A percentile compares a stretch with the other conserved stretches of the same genome.
These are phyloP conservation scores for Aelia acuminata DNA, from an alignment of 2,888 invertebrate species.

Conservation along the genomic window DNA sequence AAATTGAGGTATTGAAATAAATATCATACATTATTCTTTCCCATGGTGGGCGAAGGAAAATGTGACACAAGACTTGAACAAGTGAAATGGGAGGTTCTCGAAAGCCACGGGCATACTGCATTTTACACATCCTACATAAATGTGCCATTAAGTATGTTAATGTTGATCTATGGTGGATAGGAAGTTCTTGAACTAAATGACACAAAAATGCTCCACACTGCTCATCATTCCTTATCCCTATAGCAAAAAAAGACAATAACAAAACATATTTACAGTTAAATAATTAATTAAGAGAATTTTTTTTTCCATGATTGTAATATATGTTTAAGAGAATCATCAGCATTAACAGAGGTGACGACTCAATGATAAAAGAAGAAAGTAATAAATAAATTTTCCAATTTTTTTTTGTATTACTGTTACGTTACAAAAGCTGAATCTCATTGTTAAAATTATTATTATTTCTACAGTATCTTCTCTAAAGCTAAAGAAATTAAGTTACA, in stretches of 20 bases:
- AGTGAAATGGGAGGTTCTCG: constrained; percentile 78
- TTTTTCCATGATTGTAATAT: too few species aligned
- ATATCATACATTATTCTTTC: constrained; percentile 79
- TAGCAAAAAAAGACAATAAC: constrained; percentile 61
- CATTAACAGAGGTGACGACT: too few species aligned
- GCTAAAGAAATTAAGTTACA: too few species aligned
- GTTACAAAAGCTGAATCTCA: too few species aligned
- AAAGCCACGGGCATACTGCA: constrained; percentile 77
- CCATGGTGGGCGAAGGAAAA: constrained; percentile 82
- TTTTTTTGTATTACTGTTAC: too few species aligned
- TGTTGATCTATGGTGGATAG: constrained; percentile 76
- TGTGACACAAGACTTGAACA: constrained; percentile 80
- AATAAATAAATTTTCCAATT: too few species aligned
- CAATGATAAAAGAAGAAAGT: too few species aligned
- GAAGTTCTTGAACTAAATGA: constrained; percentile 75
- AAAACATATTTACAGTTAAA: not conserved
- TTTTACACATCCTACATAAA: constrained; percentile 79
- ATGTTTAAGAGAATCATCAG: too few species aligned
- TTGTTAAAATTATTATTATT: too few species aligned
- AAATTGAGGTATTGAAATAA: not conserved
- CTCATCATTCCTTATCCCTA: constrained; percentile 73
- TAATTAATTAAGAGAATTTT: not conserved
- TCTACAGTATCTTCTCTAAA: too few species aligned
- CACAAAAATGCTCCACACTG: constrained; percentile 73
- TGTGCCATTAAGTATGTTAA: constrained; percentile 79